These are phyloP conservation scores for Stichopus horrens DNA, from an alignment of 53 echinoderm and acorn worm species.

Conservation along the genomic window DNA sequence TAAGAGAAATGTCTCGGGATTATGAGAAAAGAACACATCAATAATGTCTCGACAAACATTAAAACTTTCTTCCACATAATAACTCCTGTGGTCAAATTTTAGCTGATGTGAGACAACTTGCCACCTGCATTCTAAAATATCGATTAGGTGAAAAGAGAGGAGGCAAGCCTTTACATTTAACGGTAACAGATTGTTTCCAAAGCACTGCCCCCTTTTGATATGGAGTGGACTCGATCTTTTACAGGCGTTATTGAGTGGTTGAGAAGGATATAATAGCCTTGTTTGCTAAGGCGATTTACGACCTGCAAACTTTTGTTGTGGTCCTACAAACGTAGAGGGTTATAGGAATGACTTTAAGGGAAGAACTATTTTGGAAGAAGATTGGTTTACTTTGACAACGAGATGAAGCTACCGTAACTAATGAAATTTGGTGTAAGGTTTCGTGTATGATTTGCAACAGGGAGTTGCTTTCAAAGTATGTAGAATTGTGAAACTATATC, in stretches of 20 bases:
- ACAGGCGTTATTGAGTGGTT: slow-evolving; percentile 2
- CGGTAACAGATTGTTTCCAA: slow-evolving; percentile 1
- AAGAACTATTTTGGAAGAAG: background rate
- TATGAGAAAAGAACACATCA: slow-evolving; percentile 17
- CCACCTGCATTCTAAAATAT: slow-evolving; percentile 39
- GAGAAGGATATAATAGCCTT: background rate
- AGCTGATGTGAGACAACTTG: background rate
- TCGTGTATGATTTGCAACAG: background rate
- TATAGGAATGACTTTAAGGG: background rate
- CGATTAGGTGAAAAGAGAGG: background rate
- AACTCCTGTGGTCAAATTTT: background rate
- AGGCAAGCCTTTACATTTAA: background rate
- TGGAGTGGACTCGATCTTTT: background rate
- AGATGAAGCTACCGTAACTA: background rate
- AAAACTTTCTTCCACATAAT: background rate
- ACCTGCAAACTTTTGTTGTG: background rate
- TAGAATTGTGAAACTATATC: too few species aligned
- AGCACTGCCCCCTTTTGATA: background rate
- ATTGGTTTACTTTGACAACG: background rate
- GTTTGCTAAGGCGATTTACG: slow-evolving; percentile 8
- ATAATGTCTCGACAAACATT: slow-evolving; percentile 11
- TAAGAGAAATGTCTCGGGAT: slow-evolving; percentile 1
- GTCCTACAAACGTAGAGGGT: background rate
- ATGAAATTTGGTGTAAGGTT: background rate
- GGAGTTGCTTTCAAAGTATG: too few species aligned